Base-by-base conservation (phyloP, 2,888 invertebrate genomes). In the Neria commutata region DNA sequence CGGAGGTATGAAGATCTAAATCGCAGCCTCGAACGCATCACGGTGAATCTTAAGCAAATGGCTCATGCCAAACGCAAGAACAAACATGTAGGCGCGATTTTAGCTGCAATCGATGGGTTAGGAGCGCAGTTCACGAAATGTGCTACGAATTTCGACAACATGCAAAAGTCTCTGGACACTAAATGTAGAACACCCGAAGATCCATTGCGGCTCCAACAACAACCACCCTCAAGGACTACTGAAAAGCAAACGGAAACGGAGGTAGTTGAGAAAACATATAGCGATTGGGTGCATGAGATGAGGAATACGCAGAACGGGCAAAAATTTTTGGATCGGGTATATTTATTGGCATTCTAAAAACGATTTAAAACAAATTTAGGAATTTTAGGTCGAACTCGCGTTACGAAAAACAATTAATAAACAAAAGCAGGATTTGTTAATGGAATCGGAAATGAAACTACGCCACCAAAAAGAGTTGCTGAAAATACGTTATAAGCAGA, bases 211-310 rank as follows among this genome's bases (percentile, higher is more conserved):
- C n/a, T n/a, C 14, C 47, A 47, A 23, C 21, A 47, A 47, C 11
- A 47, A 47, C 3, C 11, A 8, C 24, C 10, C 23, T 10, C 24
- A 11, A 16, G 17, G 24, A 23, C 16, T 24, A 46, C 46, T 8
- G 45, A 16, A 4, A 53, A 61, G 24, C 58, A 53, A 51, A 62
- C 56, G 4, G 62, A 54, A 51, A 58, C 62, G 3, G 62, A 62
- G 2, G 5, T 46, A 4, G 10, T n/a, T 3, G 46, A 46, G 34
- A 75, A 74, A 42, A 66, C 68, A 2, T 82, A 81, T 55, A 68
- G 67, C 1, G 75, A 78, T 33, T 82, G 81, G 82, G 72, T 82
- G 34, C 60, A 70, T 21, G 81, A 81, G 54, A 73, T 82, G 74
- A 72, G 78, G 5, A 69, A 70, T 46, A 76, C 78, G 0, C 51